Base-by-base conservation (phyloP, 2,888 invertebrate species). In the Stictocephala bisonia region DNA sequence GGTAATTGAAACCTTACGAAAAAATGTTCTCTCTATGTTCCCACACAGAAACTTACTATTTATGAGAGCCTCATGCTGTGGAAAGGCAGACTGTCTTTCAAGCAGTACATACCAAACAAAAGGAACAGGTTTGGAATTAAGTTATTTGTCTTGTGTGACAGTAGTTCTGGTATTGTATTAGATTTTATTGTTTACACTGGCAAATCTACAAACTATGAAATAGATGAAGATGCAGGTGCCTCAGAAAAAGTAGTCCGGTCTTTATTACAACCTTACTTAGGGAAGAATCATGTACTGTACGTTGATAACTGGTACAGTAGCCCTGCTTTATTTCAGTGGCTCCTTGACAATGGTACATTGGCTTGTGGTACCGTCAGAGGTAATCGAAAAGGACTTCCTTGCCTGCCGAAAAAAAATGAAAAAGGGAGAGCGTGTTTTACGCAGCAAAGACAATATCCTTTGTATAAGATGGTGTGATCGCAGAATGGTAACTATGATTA, bases 291-390 rank as follows among this genome's bases (percentile, higher is more conserved):
- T 41, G 41, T 66, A 11, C 35, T 67, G 9, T 53, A 35, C 40
- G n/a, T n/a, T n/a, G 72, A 72, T 50, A 72, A 72, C 53, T 72
- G 72, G 67, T 72, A 66, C 41, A 40, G 26, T 3, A 67, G 67
- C 27, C 48, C 67, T 22, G 27, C 15, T 24, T 22, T 67, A n/a
- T 67, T 31, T 67, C 7, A 13, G 3, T 67, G 67, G 48, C 44
- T 67, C 6, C 22, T 18, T 48, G 44, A 44, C 27, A 67, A 67
- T 7, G 11, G 40, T 18, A 66, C 72, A 15, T 48, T 48, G 31
- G 66, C 66, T 27, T 66, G 72, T 72, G 66, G 67, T 40, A 66
- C 72, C n/a, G 72, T 72, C 13, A 50, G 67, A 35, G 26, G 27
- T 31, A 56, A 44, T 35, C 27, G 66, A 27, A 66, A 53, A 53